Percentiles rank a stretch among this genome's conserved stretches.
phyloP scores from a whole-genome alignment of 92 coral and sea anemone genomes.

The Parazoanthus swiftii region DNA sequence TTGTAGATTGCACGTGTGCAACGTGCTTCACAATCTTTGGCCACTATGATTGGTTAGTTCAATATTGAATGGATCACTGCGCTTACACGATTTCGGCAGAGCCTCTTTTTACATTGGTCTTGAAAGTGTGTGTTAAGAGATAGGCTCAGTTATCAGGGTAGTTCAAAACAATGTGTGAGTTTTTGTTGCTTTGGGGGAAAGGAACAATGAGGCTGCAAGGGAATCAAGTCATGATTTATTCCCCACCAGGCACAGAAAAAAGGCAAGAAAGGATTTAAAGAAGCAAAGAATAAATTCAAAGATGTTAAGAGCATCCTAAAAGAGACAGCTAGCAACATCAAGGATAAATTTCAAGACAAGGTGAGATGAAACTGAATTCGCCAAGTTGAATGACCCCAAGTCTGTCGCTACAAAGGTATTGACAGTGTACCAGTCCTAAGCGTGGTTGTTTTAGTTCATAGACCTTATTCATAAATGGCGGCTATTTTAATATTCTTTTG shows the following conservation, averaged over 20 bases:
- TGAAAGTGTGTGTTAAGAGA: too few species aligned
- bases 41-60: too few species aligned
- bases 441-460: neutral
- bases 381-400: neutral
- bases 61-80: too few species aligned
- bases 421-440: too few species aligned
- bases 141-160: too few species aligned
- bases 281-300: constrained; percentile 63
- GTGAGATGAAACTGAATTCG: constrained; percentile 14
- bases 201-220: neutral
- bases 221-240: neutral
- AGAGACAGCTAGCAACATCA: constrained; percentile 56
- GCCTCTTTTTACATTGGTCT: too few species aligned
- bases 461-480: too few species aligned
- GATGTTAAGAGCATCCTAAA: constrained; percentile 63
- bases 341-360: constrained; percentile 54
- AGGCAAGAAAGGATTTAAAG: constrained; percentile 75
- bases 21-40: too few species aligned
- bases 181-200: neutral
- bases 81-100: too few species aligned
- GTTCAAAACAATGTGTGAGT: neutral
- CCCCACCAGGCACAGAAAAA: constrained; percentile 58
- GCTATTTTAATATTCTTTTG: too few species aligned
- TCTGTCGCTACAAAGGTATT: too few species aligned
- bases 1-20: too few species aligned